Evolutionary conservation across 2,113 vertebrate species (phyloP).

Genomic region (Helogale parvula): DNA sequence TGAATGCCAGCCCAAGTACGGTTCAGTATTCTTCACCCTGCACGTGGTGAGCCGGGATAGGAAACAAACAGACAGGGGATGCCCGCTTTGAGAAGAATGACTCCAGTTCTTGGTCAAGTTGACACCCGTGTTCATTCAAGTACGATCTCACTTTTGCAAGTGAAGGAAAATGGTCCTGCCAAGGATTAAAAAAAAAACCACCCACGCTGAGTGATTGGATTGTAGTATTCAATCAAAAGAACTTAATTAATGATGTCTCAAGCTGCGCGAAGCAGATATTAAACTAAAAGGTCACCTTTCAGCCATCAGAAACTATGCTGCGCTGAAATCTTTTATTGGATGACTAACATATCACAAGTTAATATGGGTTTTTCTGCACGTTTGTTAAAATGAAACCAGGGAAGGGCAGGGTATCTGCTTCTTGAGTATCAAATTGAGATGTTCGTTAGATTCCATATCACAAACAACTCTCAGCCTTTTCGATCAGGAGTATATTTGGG

Average conservation of each 20-base stretch:
- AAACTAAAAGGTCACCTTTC: slow-evolving; percentile 45
- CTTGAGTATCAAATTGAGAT: background rate
- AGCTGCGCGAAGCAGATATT: slow-evolving; percentile 47
- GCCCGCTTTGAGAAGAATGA: background rate
- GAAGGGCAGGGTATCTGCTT: background rate
- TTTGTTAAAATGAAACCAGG: background rate
- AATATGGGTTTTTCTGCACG: background rate
- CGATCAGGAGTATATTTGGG: background rate
- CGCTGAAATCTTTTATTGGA: background rate
- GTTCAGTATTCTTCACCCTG: background rate
- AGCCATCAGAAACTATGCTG: background rate
- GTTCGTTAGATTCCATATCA: background rate
- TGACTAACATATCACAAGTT: slow-evolving; percentile 24
- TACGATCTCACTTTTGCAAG: background rate
- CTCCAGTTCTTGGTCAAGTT: background rate
- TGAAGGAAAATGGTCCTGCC: background rate
- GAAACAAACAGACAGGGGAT: no score
- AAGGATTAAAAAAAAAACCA: background rate
- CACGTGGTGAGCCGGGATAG: fast-evolving
- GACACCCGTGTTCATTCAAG: background rate
- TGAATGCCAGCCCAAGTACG: background rate
- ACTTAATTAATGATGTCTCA: slow-evolving; percentile 56
- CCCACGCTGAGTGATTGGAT: background rate
- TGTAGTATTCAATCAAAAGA: background rate
- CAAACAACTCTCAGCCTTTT: background rate